Conservation (phyloP, 2,888 invertebrate species). For the Cheilosia pagana region DNA sequence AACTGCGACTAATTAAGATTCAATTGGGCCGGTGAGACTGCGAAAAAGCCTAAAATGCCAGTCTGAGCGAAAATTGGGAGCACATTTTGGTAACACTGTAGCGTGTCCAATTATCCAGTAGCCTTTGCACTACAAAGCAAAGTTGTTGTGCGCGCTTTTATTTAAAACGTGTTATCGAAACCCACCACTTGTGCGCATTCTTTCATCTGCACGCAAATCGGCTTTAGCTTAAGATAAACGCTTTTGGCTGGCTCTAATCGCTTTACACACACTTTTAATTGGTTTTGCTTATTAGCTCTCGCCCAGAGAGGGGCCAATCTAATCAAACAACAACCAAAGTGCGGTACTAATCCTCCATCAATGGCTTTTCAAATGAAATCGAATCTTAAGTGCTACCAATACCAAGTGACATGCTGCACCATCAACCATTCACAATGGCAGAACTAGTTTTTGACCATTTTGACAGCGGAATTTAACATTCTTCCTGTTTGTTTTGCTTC, state of each 20-base stretch:
- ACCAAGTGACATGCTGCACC: neutral
- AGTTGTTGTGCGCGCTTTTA: slow-evolving; percentile 22
- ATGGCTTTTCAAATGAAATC: slow-evolving; percentile 41
- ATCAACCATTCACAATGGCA: neutral
- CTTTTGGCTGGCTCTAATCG: slow-evolving; percentile 42
- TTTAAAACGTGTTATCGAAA: slow-evolving; percentile 36
- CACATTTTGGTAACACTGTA: slow-evolving; percentile 21
- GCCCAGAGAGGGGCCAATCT: slow-evolving; percentile 4
- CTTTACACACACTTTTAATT: slow-evolving; percentile 60
- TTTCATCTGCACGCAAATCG: slow-evolving; percentile 40
- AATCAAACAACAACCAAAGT: slow-evolving; percentile 24
- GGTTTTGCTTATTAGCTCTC: slow-evolving; percentile 46
- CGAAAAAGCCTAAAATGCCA: slow-evolving; percentile 8
- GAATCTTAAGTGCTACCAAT: slow-evolving; percentile 21
- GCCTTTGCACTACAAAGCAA: slow-evolving; percentile 37
- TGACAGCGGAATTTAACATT: slow-evolving; percentile 5
- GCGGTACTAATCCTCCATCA: slow-evolving; percentile 44
- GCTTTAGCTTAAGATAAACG: slow-evolving; percentile 50
- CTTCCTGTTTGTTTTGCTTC: slow-evolving; percentile 43
- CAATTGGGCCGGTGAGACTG: slow-evolving; percentile 21
- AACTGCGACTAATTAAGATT: slow-evolving; percentile 37
- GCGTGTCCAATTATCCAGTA: slow-evolving; percentile 42
- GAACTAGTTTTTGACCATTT: slow-evolving; percentile 21
- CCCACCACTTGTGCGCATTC: slow-evolving; percentile 16
- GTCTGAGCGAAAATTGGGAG: slow-evolving; percentile 8